Percentiles rank a stretch among this genome's conserved stretches.
Conservation (phyloP, 2,113 vertebrate genomes). For the Sarotherodon lohbergeri region DNA sequence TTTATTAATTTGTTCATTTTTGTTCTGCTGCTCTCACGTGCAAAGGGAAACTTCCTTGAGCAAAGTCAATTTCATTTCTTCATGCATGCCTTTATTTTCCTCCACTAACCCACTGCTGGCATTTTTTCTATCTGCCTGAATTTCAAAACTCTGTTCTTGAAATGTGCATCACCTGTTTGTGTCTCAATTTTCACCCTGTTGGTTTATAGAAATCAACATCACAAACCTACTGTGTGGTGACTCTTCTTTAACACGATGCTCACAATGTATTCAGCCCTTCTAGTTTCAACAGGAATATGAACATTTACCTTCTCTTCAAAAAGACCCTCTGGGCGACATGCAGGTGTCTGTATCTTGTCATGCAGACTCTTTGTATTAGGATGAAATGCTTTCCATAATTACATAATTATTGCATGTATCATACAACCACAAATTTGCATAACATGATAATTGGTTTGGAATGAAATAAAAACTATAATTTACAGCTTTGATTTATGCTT, state of each 20-base stretch:
- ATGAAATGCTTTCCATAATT: neutral
- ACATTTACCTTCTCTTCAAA: neutral
- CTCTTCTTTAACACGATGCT: neutral
- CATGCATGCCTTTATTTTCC: slow-evolving; percentile 12
- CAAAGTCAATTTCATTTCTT: slow-evolving; percentile 21
- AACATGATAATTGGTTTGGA: neutral
- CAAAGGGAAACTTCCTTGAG: slow-evolving; percentile 30
- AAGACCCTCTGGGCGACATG: neutral
- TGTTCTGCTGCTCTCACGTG: slow-evolving; percentile 5
- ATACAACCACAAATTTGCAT: neutral
- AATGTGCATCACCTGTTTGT: slow-evolving; percentile 8
- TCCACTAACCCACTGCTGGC: neutral
- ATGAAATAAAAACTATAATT: slow-evolving; percentile 10
- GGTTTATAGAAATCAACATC: slow-evolving; percentile 1
- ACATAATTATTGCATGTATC: neutral
- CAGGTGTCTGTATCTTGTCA: slow-evolving; percentile 12
- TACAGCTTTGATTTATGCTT: slow-evolving; percentile 15
- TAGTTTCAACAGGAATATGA: slow-evolving; percentile 17
- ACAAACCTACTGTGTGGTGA: slow-evolving; percentile 22
- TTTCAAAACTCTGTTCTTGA: slow-evolving; percentile 9
- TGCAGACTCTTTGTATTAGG: neutral
- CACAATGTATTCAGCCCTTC: slow-evolving; percentile 34
- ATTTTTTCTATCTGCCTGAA: neutral
- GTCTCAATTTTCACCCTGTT: neutral
- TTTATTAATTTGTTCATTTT: slow-evolving; percentile 58